These are phyloP conservation scores for Linepithema humile DNA, from an alignment of 1,140 invertebrate genomes.

Conservation along the genomic window DNA sequence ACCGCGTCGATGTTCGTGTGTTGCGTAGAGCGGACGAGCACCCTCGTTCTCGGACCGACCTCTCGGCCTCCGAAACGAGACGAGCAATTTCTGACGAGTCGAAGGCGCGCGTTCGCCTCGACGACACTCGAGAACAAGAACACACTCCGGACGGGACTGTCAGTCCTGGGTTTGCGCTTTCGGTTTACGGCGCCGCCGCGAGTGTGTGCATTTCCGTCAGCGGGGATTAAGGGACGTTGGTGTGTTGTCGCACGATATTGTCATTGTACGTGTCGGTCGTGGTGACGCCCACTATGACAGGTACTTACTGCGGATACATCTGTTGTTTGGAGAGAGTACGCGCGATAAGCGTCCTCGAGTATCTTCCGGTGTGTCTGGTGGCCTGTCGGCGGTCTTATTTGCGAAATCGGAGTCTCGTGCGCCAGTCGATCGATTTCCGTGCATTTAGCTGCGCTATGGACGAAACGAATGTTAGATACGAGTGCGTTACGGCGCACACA, in stretches of 20 bases:
- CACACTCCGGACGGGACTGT: conserved; percentile 11
- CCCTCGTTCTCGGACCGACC: background rate
- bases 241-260: conserved; percentile 20
- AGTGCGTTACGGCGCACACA: background rate
- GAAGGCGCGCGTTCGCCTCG: background rate
- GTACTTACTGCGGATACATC: conserved; percentile 29
- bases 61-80: background rate
- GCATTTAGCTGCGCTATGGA: background rate
- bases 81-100: conserved; percentile 26
- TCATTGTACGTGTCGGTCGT: conserved; percentile 42
- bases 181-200: background rate
- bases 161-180: conserved; percentile 37
- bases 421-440: background rate
- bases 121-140: background rate
- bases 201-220: conserved; percentile 41
- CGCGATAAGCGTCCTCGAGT: background rate
- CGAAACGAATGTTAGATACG: background rate
- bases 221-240: conserved; percentile 36
- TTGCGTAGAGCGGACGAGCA: background rate
- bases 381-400: background rate
- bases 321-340: conserved; percentile 18
- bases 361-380: background rate
- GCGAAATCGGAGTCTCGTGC: background rate
- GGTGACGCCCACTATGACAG: background rate
- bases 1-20: background rate